A percentile compares a stretch with the other conserved stretches of the same genome.
phyloP scores from a whole-genome alignment of 2,113 vertebrate species.

The Poeciliopsis retropinna region DNA sequence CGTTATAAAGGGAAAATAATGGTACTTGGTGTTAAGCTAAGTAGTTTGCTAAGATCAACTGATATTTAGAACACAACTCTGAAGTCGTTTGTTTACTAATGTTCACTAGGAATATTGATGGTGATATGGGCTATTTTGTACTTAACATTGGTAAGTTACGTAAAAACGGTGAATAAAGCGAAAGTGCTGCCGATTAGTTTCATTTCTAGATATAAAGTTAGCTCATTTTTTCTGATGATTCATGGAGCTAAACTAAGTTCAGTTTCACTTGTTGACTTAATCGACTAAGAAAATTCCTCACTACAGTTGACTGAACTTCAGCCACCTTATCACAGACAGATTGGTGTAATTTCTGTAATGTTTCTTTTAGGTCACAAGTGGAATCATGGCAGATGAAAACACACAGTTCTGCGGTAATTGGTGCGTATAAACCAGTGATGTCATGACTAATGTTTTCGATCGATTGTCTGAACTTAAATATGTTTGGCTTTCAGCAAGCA shows the following conservation, averaged over 20 bases:
- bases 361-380: conserved; percentile 14
- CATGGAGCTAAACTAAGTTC: not conserved
- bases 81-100: not conserved
- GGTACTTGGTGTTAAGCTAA: conserved; percentile 36
- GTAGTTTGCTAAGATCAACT: conserved; percentile 5
- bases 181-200: conserved; percentile 29
- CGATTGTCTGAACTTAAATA: not conserved
- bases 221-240: not conserved
- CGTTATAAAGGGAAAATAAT: conserved; percentile 12
- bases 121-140: conserved; percentile 15
- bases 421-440: conserved; percentile 45
- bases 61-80: not conserved
- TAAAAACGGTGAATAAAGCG: conserved; percentile 44
- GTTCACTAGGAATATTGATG: not conserved
- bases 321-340: not conserved
- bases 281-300: too few relatives aligned
- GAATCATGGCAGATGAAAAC: conserved; percentile 81
- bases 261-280: not conserved
- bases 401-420: conserved; percentile 83
- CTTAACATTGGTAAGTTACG: conserved; percentile 38
- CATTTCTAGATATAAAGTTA: not conserved
- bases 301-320: not conserved
- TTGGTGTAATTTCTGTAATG: not conserved
- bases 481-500: conserved; percentile 83
- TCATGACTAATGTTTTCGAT: not conserved